Evolutionary conservation across 2,113 vertebrate species (phyloP), one percentile per base, ranked within the genome.

Genomic region (Alethe diademata): DNA sequence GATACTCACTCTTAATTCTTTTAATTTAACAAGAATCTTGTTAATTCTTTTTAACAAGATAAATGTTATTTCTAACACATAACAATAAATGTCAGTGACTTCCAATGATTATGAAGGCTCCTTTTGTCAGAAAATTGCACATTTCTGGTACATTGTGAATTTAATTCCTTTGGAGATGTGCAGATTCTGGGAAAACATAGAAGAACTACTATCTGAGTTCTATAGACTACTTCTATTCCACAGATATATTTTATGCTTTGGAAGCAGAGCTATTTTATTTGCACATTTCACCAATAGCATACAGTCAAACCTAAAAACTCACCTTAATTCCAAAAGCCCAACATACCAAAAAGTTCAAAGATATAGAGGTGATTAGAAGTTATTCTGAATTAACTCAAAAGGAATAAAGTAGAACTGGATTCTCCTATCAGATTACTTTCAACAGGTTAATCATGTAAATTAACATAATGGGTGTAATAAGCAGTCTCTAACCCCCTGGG

Each of bases 381-480:
- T 87, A 64, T 89, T 95, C 76, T 90, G 40, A 89, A 43, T 54
- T 81, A 35, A 89, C 15, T 67, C 71, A 71, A 92, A 89, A 87
- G 62, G 57, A 96, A 79, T 72, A 79, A 94, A 94, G 42, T 65
- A 74, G 36, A 81, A 78, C 20, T 84, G 78, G 73, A 81, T 72
- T 40, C 61, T 92, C 51, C 78, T 91, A 92, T 85, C 66, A 90
- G 58, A 79, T 96, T 91, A 85, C 65, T 94, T 89, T 90, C 75
- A 91, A 90, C 50, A 83, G 35, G 42, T 91, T 95, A 93, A 76
- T 90, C 14, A 66, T 24, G 58, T 50, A 76, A 91, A 93, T 93
- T 67, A 95, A 89, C 17, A 72, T 86, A 81, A 90, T 57, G 74
- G 95, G 28, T 4, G 2, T 87, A 89, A 42, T 84, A 82, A 91